Conservation (phyloP, 2,888 invertebrate species). For the Troides aeacus region DNA sequence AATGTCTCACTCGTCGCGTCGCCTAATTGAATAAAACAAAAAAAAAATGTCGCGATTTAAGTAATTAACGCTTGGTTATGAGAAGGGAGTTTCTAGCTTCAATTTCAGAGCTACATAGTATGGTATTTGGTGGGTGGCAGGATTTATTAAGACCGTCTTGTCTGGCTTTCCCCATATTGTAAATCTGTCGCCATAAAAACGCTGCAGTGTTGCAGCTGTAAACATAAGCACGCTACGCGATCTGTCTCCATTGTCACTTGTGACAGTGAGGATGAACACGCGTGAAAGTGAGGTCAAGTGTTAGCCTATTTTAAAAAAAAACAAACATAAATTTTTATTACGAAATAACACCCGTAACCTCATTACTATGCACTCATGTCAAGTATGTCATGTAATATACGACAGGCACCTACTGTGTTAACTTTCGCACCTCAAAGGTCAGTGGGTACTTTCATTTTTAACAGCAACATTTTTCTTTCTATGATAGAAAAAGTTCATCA, state of each 20-base stretch:
- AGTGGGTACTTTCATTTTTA: constrained; percentile 7
- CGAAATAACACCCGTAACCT: constrained; percentile 2
- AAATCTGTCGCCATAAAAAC: not conserved
- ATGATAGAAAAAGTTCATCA: too few relatives aligned
- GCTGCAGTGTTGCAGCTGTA: too few relatives aligned
- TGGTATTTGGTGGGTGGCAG: not conserved
- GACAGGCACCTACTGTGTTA: constrained; percentile 1
- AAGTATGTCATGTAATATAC: constrained; percentile 22
- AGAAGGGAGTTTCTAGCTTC: too few relatives aligned
- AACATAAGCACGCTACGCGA: not conserved
- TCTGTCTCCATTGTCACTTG: not conserved
- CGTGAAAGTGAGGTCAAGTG: too few relatives aligned
- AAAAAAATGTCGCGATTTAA: too few relatives aligned
- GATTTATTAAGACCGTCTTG: not conserved
- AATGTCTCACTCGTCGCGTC: too few relatives aligned
- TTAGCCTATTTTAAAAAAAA: not conserved
- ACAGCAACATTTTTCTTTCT: not conserved
- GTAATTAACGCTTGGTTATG: too few relatives aligned
- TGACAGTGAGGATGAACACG: too few relatives aligned
- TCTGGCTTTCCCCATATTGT: not conserved
- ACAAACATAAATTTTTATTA: not conserved
- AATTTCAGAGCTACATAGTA: too few relatives aligned
- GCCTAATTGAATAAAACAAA: too few relatives aligned
- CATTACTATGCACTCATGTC: constrained; percentile 19
- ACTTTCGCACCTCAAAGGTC: constrained; percentile 11